Conservation (phyloP, 2,113 vertebrate genomes). For the Glaucomys volans region DNA sequence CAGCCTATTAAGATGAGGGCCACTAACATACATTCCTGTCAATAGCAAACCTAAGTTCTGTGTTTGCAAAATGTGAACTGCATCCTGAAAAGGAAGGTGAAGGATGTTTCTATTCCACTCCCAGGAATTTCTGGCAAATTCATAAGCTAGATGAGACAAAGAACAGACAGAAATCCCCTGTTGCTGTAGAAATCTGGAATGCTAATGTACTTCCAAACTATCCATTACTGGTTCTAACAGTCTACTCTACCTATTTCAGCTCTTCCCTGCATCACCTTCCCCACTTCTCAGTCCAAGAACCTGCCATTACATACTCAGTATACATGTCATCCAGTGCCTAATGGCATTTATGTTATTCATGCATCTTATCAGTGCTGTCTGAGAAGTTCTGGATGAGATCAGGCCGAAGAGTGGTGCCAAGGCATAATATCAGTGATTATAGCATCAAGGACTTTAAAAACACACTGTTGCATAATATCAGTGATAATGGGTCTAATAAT, state of each 20-base stretch:
- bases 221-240: background rate
- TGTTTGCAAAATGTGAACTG: background rate
- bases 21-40: background rate
- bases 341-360: background rate
- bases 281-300: background rate
- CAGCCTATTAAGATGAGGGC: background rate
- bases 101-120: background rate
- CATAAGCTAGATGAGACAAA: background rate
- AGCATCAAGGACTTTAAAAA: background rate
- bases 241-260: background rate
- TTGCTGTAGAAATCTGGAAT: background rate
- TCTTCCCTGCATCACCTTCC: background rate
- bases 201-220: background rate
- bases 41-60: background rate
- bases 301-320: background rate
- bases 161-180: background rate
- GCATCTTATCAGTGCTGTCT: conserved; percentile 20
- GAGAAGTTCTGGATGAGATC: conserved; percentile 51
- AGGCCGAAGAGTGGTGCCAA: conserved; percentile 38
- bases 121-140: background rate
- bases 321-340: background rate
- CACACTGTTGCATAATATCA: background rate
- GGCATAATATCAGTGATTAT: background rate
- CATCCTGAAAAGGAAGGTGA: background rate
- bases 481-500: background rate